Conservation (phyloP, 2,113 vertebrate genomes). For the Misgurnus mizolepis region DNA sequence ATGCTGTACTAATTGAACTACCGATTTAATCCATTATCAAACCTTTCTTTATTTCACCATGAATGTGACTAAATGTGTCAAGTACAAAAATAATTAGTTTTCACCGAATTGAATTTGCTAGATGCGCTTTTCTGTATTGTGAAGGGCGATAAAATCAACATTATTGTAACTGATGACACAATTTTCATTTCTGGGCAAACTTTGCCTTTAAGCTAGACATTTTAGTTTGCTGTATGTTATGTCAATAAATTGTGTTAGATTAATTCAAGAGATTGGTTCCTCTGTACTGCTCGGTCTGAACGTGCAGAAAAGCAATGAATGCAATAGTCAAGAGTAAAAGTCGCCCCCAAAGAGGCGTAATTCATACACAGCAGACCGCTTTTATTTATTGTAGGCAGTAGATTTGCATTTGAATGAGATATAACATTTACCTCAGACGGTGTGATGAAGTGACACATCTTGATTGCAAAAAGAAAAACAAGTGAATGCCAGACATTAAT, state of each 20-base stretch:
- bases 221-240: too few species aligned
- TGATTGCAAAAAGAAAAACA: constrained; percentile 25
- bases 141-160: too few species aligned
- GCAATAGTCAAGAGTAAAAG: constrained; percentile 8
- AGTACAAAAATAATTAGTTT: neutral
- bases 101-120: neutral
- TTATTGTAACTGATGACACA: too few species aligned
- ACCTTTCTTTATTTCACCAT: too few species aligned
- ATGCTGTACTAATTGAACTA: too few species aligned
- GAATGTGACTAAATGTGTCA: too few species aligned
- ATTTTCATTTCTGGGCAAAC: too few species aligned
- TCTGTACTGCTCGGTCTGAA: neutral
- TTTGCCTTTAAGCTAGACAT: neutral
- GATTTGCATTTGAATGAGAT: constrained; percentile 41
- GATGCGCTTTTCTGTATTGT: too few species aligned
- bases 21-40: too few species aligned
- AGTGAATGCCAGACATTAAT: constrained; percentile 6
- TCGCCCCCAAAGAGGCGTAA: neutral
- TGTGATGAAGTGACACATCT: constrained; percentile 30
- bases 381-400: constrained; percentile 7
- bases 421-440: constrained; percentile 12
- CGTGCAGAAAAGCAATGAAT: neutral
- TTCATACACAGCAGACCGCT: constrained; percentile 11
- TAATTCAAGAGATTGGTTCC: neutral
- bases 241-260: neutral